Percentiles rank a stretch among this genome's conserved stretches.
Conservation (phyloP, 2,888 invertebrate genomes). For the Pristionchus exspectatus region DNA sequence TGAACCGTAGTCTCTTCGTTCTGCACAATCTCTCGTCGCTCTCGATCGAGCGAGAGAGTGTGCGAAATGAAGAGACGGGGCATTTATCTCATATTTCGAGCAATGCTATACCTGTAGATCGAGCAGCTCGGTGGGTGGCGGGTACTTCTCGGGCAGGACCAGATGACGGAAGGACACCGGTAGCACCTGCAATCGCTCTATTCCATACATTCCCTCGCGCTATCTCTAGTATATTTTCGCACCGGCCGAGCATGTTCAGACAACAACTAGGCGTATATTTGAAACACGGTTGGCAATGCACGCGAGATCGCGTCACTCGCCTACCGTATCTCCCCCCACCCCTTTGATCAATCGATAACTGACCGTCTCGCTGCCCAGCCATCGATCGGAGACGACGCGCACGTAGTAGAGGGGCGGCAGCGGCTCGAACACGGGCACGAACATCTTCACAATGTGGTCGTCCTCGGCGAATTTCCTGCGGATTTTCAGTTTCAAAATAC, state of each 20-base stretch:
- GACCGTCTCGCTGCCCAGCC: constrained; percentile 80
- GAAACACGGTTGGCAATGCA: no score
- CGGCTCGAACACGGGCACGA: constrained; percentile 98
- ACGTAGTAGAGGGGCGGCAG: constrained; percentile 98
- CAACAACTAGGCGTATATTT: no score
- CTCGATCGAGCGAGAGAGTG: no score
- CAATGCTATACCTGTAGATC: constrained; percentile 84
- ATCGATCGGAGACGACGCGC: constrained; percentile 82
- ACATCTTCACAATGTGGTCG: constrained; percentile 96
- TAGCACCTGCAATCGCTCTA: constrained; percentile 80
- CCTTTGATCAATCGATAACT: constrained; percentile 90
- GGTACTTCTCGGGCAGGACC: constrained; percentile 96
- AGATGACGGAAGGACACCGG: constrained; percentile 98
- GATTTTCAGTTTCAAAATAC: neutral
- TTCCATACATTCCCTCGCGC: no score
- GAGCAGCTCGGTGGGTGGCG: constrained; percentile 96
- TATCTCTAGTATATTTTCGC: no score
- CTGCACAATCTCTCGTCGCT: no score
- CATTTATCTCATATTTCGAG: no score
- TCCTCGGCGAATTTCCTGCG: constrained; percentile 91
- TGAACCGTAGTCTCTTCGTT: no score
- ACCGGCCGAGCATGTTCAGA: no score
- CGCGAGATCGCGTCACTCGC: no score
- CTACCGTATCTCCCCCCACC: no score
- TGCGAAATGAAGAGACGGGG: no score